Percentiles rank a stretch among this genome's conserved stretches.
Conservation (phyloP, 2,888 invertebrate species). For the Augochlorella aurata region DNA sequence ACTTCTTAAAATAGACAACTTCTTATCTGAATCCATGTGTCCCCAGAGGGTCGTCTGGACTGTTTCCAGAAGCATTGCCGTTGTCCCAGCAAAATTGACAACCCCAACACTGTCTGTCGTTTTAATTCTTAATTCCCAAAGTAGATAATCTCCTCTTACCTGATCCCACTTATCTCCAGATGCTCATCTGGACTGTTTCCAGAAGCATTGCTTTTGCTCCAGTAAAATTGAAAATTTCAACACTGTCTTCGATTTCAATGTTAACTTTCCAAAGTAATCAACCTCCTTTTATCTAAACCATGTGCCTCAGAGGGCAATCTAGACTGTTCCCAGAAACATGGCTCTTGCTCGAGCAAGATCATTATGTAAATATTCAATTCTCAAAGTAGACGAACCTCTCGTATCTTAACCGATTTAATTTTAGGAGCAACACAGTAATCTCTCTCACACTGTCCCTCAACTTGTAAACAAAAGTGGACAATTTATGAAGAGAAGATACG, state of each 20-base stretch:
- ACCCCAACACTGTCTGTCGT: not conserved
- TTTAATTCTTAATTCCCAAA: not conserved
- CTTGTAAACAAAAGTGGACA: too few species aligned
- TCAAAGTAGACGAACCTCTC: too few species aligned
- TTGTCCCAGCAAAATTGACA: not conserved
- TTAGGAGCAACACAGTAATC: too few species aligned
- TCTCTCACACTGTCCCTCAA: too few species aligned
- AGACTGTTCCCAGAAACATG: too few species aligned
- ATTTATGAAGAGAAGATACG: too few species aligned
- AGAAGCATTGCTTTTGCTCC: not conserved
- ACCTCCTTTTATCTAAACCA: not conserved
- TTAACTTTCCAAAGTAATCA: not conserved
- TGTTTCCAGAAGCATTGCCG: not conserved
- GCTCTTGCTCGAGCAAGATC: not conserved
- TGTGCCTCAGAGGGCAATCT: not conserved
- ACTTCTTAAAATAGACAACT: too few species aligned
- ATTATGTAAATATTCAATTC: too few species aligned
- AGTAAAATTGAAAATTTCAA: not conserved
- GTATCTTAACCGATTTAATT: too few species aligned
- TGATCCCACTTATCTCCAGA: too few species aligned
- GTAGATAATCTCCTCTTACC: not conserved
- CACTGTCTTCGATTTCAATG: not conserved
- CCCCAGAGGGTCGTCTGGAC: not conserved
- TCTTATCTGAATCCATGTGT: too few species aligned
- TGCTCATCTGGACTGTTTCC: not conserved